Conservation (phyloP, 2,888 invertebrate species). For the Drosophila kambysellisi region DNA sequence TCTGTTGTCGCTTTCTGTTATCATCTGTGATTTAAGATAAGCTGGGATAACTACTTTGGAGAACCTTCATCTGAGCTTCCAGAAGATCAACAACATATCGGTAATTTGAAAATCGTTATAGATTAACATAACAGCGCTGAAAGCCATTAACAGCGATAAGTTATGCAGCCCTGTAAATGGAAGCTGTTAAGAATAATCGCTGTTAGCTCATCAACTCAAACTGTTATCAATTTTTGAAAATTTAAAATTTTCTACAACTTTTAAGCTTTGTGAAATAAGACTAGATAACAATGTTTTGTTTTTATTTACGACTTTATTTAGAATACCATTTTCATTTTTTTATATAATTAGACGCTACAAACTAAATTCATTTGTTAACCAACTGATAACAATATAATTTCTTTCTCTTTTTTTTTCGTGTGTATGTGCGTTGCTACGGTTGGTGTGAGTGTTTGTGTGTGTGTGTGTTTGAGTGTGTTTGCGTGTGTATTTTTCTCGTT, state of each 20-base stretch:
- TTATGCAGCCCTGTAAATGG: neutral
- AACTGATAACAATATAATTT: constrained; percentile 70
- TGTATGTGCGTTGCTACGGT: constrained; percentile 59
- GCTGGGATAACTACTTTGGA: too few relatives aligned
- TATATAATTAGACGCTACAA: constrained; percentile 68
- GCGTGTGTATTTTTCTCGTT: constrained; percentile 34
- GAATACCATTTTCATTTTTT: constrained; percentile 77
- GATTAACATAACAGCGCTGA: neutral
- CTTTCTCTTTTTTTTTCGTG: constrained; percentile 39
- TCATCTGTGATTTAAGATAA: neutral
- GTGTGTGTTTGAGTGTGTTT: constrained; percentile 16
- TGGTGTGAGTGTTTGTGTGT: constrained; percentile 31
- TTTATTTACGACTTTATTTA: constrained; percentile 77
- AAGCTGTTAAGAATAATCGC: neutral
- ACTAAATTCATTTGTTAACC: constrained; percentile 78
- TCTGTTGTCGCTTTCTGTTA: neutral
- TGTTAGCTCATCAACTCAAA: neutral
- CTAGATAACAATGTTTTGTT: constrained; percentile 5
- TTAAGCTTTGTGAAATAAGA: neutral
- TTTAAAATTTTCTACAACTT: neutral
- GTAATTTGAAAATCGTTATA: neutral
- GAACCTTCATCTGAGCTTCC: neutral
- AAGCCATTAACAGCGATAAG: neutral
- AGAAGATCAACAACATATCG: neutral
- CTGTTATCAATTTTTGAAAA: neutral